Percentiles rank a stretch among this genome's conserved stretches.
phyloP scores from a whole-genome alignment of 2,113 vertebrate genomes.

The Amblyornis subalaris region DNA sequence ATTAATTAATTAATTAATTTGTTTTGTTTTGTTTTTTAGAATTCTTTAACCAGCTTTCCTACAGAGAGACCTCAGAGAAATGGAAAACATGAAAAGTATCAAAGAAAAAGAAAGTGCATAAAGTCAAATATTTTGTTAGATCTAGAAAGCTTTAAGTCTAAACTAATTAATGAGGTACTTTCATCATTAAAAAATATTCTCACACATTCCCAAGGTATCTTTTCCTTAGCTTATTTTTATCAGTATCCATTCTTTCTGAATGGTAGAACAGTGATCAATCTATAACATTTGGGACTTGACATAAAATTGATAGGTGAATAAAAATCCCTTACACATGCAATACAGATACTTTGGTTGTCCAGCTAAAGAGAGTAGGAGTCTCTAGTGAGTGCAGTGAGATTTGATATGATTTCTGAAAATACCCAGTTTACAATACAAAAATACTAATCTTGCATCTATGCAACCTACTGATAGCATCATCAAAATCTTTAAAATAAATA shows the following conservation, averaged over 20 bases:
- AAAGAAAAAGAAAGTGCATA: neutral
- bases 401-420: neutral
- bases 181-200: neutral
- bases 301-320: neutral
- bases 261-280: neutral
- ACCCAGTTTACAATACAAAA: neutral
- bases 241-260: neutral
- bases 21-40: neutral
- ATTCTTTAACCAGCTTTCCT: neutral
- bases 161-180: neutral
- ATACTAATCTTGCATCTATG: neutral
- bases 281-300: neutral
- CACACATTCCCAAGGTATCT: neutral
- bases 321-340: neutral
- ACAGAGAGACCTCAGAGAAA: neutral
- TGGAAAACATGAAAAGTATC: neutral
- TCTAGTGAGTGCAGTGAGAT: neutral
- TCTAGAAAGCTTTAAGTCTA: neutral
- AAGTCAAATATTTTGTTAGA: neutral
- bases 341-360: neutral
- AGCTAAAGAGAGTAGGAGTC: neutral
- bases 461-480: neutral
- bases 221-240: neutral
- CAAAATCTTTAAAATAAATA: neutral
- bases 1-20: neutral